A percentile compares a stretch with the other conserved stretches of the same genome.
Conservation (phyloP, 2,113 vertebrate species). For the Chinchilla lanigera region DNA sequence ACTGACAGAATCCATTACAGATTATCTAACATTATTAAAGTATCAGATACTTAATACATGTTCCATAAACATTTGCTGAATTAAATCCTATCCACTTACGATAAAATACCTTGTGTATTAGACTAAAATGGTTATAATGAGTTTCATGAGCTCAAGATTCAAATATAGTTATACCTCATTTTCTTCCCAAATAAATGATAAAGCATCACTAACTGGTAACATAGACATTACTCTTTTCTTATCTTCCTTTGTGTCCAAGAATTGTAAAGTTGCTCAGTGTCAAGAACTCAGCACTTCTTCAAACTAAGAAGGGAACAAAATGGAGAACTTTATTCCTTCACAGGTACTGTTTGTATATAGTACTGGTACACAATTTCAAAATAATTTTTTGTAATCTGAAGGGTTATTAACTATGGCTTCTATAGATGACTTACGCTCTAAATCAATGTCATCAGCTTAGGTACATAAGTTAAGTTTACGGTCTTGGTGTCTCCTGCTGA, state of each 20-base stretch:
- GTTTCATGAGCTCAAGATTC: neutral
- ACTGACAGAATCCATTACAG: neutral
- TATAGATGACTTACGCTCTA: neutral
- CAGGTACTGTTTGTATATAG: neutral
- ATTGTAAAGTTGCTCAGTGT: neutral
- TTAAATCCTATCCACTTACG: neutral
- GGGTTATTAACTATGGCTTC: neutral
- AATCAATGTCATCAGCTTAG: neutral
- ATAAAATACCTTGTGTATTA: neutral
- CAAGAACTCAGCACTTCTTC: neutral
- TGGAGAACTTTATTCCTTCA: neutral
- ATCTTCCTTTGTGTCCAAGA: neutral
- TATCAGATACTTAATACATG: neutral
- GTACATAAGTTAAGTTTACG: neutral
- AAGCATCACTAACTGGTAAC: neutral
- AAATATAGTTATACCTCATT: neutral
- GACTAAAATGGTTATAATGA: neutral
- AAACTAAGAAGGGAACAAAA: neutral
- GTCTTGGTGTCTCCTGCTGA: neutral
- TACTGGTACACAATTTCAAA: neutral
- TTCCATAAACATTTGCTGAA: slow-evolving; percentile 41
- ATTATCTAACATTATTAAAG: slow-evolving; percentile 2
- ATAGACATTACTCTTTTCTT: neutral
- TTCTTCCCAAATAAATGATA: neutral
- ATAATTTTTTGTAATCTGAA: neutral